Conservation (phyloP, 2,113 vertebrate genomes). For the Mionectes macconnelli region DNA sequence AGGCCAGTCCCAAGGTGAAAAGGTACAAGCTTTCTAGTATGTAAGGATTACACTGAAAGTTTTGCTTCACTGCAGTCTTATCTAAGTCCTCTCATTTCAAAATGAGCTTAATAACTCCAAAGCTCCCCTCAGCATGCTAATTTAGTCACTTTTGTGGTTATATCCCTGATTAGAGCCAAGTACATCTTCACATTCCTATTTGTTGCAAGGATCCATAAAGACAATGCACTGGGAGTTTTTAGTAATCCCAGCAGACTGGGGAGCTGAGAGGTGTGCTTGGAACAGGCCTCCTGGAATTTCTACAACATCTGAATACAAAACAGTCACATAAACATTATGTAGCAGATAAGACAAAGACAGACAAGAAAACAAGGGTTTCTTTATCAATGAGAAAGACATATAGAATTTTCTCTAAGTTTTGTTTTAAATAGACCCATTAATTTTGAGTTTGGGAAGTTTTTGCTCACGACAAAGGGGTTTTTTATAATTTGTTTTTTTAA, state of each 20-base stretch:
- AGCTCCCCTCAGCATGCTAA: not conserved
- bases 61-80: not conserved
- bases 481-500: not conserved
- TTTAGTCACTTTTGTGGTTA: not conserved
- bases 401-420: not conserved
- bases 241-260: not conserved
- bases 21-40: not conserved
- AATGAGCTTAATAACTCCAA: not conserved
- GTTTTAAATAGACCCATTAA: not conserved
- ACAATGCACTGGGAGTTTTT: not conserved
- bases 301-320: not conserved
- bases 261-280: not conserved
- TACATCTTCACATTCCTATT: not conserved
- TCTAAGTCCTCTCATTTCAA: not conserved
- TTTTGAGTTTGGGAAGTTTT: not conserved
- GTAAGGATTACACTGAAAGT: not conserved
- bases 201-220: not conserved
- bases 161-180: not conserved
- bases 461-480: not conserved
- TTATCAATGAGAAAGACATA: not conserved
- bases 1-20: not conserved
- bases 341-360: not conserved
- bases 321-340: not conserved
- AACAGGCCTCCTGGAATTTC: not conserved
- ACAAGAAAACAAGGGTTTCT: not conserved